phyloP scores from a whole-genome alignment of 2,888 invertebrate genomes.

The Diabrotica balteata region DNA sequence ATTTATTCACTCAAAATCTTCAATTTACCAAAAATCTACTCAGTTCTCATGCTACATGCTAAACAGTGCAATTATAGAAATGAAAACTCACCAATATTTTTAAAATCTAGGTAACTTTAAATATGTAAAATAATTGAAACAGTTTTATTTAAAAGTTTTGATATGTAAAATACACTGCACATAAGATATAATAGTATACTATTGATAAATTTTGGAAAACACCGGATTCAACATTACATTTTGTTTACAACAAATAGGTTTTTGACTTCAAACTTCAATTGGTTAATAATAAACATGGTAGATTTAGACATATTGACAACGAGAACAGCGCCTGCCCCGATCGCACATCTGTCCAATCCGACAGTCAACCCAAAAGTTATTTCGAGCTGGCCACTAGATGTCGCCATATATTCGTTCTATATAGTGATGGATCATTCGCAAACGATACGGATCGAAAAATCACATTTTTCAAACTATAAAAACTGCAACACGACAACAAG shows the following conservation, averaged over 20 bases:
- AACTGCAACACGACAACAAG: too few relatives aligned
- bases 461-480: too few relatives aligned
- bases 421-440: too few relatives aligned
- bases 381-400: too few relatives aligned
- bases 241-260: constrained; percentile 21
- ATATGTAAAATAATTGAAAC: constrained; percentile 7
- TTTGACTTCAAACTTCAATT: constrained; percentile 24
- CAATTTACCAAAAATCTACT: too few relatives aligned
- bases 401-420: too few relatives aligned
- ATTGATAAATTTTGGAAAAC: constrained; percentile 1
- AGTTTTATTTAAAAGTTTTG: constrained; percentile 24
- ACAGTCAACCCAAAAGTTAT: too few relatives aligned
- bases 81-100: constrained; percentile 17
- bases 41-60: not conserved
- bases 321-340: constrained; percentile 46
- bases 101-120: constrained; percentile 6
- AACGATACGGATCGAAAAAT: too few relatives aligned
- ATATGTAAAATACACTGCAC: constrained; percentile 21
- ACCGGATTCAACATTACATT: constrained; percentile 3
- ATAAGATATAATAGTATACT: not conserved
- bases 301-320: constrained; percentile 45
- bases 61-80: not conserved
- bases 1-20: too few relatives aligned
- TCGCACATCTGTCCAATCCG: constrained; percentile 30
- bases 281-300: constrained; percentile 40